Conservation (phyloP, 1,140 invertebrate species). For the Condylostylus longicornis region DNA sequence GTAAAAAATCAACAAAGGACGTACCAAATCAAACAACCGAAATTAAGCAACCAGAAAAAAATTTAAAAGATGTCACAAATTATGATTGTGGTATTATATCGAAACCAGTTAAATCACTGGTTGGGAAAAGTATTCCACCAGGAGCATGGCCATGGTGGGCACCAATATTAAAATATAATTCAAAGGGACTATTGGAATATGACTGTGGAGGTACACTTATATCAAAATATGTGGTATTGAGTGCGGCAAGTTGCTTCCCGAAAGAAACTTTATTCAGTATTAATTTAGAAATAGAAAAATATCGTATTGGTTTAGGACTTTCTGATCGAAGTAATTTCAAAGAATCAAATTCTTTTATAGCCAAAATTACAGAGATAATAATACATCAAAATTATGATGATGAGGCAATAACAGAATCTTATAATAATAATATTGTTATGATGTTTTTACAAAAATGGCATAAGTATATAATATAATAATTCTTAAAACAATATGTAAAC, state of each 20-base stretch:
- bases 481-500: neutral
- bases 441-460: conserved; percentile 23
- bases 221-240: conserved; percentile 36
- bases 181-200: conserved; percentile 10
- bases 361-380: conserved; percentile 19
- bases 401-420: conserved; percentile 9
- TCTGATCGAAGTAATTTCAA: conserved; percentile 24
- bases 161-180: too few species aligned
- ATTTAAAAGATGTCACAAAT: too few species aligned
- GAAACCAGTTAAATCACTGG: too few species aligned
- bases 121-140: too few species aligned
- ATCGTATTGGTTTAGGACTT: conserved; percentile 32
- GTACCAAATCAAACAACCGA: too few species aligned
- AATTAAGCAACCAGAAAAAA: too few species aligned
- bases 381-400: conserved; percentile 33
- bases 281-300: conserved; percentile 8
- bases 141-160: too few species aligned
- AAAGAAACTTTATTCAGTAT: conserved; percentile 28
- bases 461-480: neutral
- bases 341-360: conserved; percentile 20
- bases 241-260: conserved; percentile 23
- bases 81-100: too few species aligned
- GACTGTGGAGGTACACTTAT: conserved; percentile 38
- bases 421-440: conserved; percentile 36
- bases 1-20: too few species aligned